Evolutionary conservation across 2,888 invertebrate species (phyloP).

Genomic region (Hemistola chrysoprasaria): DNA sequence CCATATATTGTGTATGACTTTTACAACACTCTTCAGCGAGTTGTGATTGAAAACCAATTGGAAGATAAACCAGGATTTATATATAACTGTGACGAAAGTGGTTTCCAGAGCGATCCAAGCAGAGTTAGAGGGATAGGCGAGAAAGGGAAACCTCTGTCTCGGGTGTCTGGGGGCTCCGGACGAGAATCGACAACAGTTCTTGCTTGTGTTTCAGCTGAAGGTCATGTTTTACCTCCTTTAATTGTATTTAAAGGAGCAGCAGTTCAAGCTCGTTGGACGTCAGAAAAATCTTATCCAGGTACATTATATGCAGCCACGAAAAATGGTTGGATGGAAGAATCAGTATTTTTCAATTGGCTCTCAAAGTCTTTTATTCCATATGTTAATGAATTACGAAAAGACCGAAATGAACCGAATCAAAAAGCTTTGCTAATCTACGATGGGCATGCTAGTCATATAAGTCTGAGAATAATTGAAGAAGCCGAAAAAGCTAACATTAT

Average conservation of each 20-base stretch:
- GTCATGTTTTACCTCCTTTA: slow-evolving; percentile 5
- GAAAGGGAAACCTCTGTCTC: slow-evolving; percentile 7
- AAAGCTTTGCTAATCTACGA: slow-evolving; percentile 1
- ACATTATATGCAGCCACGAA: slow-evolving; percentile 9
- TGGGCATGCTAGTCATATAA: slow-evolving; percentile 1
- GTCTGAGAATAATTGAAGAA: slow-evolving; percentile 2
- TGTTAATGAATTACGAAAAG: slow-evolving; percentile 1
- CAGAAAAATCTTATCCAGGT: slow-evolving; percentile 7
- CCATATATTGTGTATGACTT: slow-evolving; percentile 5
- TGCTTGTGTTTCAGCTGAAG: slow-evolving; percentile 4
- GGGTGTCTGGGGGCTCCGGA: slow-evolving; percentile 7
- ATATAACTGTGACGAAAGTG: slow-evolving; percentile 5
- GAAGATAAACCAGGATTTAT: slow-evolving; percentile 8
- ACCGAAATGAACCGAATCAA: slow-evolving; percentile 1
- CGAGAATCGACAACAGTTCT: slow-evolving; percentile 8
- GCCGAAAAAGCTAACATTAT: slow-evolving; percentile 1
- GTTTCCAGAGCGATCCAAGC: slow-evolving; percentile 5
- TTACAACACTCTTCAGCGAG: slow-evolving; percentile 4
- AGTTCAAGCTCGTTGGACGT: too few relatives aligned
- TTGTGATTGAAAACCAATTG: slow-evolving; percentile 4
- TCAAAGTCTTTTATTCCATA: slow-evolving; percentile 2
- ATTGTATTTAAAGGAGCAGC: slow-evolving; percentile 9
- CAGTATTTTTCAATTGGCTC: slow-evolving; percentile 4
- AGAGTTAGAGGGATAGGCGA: slow-evolving; percentile 6
- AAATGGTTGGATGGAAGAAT: slow-evolving; percentile 12